Evolutionary conservation across 2,797 vertebrate species (phyloP).

Genomic region (Nasua narica): DNA sequence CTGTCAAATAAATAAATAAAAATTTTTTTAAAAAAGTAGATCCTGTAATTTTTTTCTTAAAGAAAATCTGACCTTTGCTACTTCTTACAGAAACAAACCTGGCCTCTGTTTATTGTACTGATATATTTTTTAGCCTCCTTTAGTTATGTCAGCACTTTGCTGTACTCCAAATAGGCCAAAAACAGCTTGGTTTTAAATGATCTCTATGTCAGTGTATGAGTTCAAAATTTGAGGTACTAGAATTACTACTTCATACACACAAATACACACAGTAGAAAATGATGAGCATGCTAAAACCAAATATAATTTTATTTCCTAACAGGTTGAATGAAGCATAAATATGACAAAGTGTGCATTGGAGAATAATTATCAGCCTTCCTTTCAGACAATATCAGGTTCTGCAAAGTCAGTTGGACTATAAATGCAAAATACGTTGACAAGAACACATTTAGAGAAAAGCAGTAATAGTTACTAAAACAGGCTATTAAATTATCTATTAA

Average conservation of each 20-base stretch:
- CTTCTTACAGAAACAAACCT: not conserved
- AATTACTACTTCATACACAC: not conserved
- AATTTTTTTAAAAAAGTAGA: too few species aligned
- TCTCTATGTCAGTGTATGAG: not conserved
- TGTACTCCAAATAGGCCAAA: not conserved
- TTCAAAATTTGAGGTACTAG: not conserved
- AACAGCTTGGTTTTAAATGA: not conserved
- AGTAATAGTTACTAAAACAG: slow-evolving; percentile 74
- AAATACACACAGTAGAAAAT: slow-evolving; percentile 26
- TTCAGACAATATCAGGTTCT: not conserved
- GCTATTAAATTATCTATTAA: slow-evolving; percentile 67
- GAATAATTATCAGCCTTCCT: slow-evolving; percentile 43
- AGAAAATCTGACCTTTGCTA: not conserved
- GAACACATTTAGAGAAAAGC: slow-evolving; percentile 67
- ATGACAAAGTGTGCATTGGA: not conserved
- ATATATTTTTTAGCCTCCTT: not conserved
- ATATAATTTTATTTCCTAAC: not conserved
- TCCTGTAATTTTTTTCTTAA: not conserved
- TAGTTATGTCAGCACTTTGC: not conserved
- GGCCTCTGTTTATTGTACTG: not conserved
- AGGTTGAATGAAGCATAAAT: slow-evolving; percentile 33
- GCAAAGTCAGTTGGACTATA: slow-evolving; percentile 19
- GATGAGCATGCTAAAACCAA: not conserved
- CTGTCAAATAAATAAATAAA: too few species aligned
- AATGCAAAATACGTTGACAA: slow-evolving; percentile 8